Evolutionary conservation across 2,797 vertebrate genomes (phyloP).

Genomic region (Gallinago solitaria): DNA sequence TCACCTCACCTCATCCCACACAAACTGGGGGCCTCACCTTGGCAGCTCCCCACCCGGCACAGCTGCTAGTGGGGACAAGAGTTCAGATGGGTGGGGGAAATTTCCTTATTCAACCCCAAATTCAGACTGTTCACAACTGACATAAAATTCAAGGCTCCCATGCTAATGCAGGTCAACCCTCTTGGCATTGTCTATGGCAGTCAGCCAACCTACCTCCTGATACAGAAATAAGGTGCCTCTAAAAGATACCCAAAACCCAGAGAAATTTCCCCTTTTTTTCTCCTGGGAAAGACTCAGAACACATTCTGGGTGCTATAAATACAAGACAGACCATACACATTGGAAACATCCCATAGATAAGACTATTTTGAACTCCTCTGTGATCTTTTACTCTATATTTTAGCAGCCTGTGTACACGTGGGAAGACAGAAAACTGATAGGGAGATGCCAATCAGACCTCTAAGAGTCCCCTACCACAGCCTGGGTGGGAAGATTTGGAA

Average conservation of each 20-base stretch:
- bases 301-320: background rate
- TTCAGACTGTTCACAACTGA: background rate
- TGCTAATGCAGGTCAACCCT: background rate
- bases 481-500: conserved; percentile 18
- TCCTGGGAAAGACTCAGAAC: background rate
- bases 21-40: background rate
- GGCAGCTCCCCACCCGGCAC: fast-evolving
- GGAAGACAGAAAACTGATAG: background rate
- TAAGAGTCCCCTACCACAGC: background rate
- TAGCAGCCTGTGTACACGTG: background rate
- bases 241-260: background rate
- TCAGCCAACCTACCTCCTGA: background rate
- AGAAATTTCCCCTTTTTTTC: background rate
- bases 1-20: background rate
- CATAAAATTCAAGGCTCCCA: background rate
- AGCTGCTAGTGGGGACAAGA: background rate
- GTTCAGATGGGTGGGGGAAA: background rate
- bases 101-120: background rate
- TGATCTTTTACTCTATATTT: background rate
- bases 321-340: background rate
- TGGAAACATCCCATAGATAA: background rate
- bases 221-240: background rate
- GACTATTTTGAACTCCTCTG: background rate
- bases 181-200: background rate
- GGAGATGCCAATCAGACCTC: background rate